Percentiles rank a stretch among this genome's conserved stretches.
Evolutionary conservation across 2,113 vertebrate genomes (phyloP).

Genomic region (Entelurus aequoreus): DNA sequence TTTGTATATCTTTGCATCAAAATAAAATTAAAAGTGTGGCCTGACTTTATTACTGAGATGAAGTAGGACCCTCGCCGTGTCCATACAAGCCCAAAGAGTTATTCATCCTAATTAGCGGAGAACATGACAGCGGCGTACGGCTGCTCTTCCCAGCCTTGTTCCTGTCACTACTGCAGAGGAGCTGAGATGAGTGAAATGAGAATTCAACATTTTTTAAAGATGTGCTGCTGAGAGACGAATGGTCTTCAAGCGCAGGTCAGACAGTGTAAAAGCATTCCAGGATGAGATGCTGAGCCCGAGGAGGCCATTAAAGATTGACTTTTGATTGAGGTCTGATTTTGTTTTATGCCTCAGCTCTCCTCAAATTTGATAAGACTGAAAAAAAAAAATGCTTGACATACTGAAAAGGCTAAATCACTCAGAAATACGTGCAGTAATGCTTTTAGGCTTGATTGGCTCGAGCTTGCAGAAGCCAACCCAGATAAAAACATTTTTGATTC

Average conservation of each 20-base stretch:
- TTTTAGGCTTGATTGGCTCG: conserved; percentile 58
- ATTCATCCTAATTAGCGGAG: conserved; percentile 65
- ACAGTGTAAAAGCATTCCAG: conserved; percentile 49
- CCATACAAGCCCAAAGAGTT: conserved; percentile 1
- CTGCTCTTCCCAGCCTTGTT: conserved; percentile 31
- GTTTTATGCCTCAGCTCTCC: conserved; percentile 1
- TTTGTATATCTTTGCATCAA: not conserved
- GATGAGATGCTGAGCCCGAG: conserved; percentile 21
- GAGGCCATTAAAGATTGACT: conserved; percentile 45
- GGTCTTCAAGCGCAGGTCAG: conserved; percentile 12
- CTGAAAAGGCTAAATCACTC: conserved; percentile 29
- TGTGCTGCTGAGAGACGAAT: conserved; percentile 46
- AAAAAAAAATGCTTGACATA: conserved; percentile 29
- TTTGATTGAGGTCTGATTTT: conserved; percentile 19
- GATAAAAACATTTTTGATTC: conserved; percentile 42
- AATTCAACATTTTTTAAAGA: conserved; percentile 36
- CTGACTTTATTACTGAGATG: conserved; percentile 4
- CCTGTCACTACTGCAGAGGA: conserved; percentile 35
- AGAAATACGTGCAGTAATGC: conserved; percentile 39
- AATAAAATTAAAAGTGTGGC: not conserved
- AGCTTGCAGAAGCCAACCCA: conserved; percentile 12
- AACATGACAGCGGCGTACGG: conserved; percentile 62
- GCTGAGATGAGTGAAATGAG: conserved; percentile 29
- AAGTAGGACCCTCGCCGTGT: conserved; percentile 22
- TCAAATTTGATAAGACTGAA: conserved; percentile 24